These are phyloP conservation scores for Coleophora deauratella DNA, from an alignment of 2,888 invertebrate species.

Conservation along the genomic window DNA sequence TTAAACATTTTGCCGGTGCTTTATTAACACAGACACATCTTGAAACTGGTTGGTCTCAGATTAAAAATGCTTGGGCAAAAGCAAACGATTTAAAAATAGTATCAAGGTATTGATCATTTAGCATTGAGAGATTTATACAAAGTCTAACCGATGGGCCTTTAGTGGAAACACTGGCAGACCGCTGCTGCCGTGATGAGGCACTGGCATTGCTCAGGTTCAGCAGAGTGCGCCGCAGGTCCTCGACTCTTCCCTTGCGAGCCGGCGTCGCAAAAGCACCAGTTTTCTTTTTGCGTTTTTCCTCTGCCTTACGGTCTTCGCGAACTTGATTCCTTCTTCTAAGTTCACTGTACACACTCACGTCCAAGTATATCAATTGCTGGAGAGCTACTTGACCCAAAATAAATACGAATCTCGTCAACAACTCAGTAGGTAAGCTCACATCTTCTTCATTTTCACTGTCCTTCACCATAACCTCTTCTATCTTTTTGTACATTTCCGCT, in stretches of 20 bases:
- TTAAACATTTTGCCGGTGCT: too few relatives aligned
- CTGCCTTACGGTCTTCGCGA: constrained; percentile 59
- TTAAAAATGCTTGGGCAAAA: too few relatives aligned
- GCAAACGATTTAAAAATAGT: too few relatives aligned
- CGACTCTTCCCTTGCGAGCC: constrained; percentile 40
- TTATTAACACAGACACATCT: too few relatives aligned
- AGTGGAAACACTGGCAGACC: constrained; percentile 51
- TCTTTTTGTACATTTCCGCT: constrained; percentile 55
- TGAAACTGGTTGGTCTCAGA: too few relatives aligned
- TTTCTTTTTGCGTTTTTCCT: constrained; percentile 62
- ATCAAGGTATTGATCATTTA: too few relatives aligned
- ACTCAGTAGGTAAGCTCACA: constrained; percentile 40
- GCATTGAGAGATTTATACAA: too few relatives aligned
- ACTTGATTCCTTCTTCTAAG: constrained; percentile 72
- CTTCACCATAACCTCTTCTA: constrained; percentile 52
- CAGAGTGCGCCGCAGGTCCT: constrained; percentile 50
- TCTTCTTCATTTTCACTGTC: constrained; percentile 46
- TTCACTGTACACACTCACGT: constrained; percentile 88
- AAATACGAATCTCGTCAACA: constrained; percentile 71
- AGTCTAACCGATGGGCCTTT: constrained; percentile 42
- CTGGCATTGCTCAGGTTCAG: constrained; percentile 60
- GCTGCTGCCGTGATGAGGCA: constrained; percentile 55
- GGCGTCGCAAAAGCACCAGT: constrained; percentile 53
- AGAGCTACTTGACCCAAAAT: constrained; percentile 85
- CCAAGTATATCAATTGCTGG: constrained; percentile 86